Evolutionary conservation across 1,140 invertebrate genomes (phyloP).

Genomic region (Acromyrmex charruanus): DNA sequence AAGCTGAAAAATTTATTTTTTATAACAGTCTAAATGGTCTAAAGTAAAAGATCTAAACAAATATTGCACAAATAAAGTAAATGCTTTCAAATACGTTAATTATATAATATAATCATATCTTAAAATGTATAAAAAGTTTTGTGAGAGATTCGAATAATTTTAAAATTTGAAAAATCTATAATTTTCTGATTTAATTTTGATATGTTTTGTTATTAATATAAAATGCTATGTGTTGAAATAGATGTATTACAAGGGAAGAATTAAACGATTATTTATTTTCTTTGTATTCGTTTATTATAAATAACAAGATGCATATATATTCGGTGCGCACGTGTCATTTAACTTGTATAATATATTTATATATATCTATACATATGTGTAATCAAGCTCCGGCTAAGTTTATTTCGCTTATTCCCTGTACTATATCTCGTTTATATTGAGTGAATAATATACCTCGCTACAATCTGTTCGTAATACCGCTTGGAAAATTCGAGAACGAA

Average conservation of each 20-base stretch:
- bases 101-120: background rate
- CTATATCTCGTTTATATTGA: conserved; percentile 75
- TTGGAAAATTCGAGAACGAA: conserved; percentile 63
- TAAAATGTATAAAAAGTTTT: background rate
- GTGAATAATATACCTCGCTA: conserved; percentile 70
- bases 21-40: too few relatives aligned
- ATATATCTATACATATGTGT: conserved; percentile 76
- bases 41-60: background rate
- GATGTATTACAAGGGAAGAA: background rate
- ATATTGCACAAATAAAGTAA: background rate
- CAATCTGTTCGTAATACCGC: conserved; percentile 65
- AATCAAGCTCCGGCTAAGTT: conserved; percentile 82
- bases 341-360: conserved; percentile 78
- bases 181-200: background rate
- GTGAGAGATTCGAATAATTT: background rate
- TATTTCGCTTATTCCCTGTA: conserved; percentile 76
- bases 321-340: conserved; percentile 85
- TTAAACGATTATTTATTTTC: conserved; percentile 64
- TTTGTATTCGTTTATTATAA: conserved; percentile 85
- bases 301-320: conserved; percentile 86
- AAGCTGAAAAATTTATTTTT: background rate
- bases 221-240: background rate
- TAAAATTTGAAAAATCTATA: background rate
- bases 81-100: background rate
- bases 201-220: background rate